Percentiles rank a stretch among this genome's conserved stretches.
phyloP scores from a whole-genome alignment of 2,797 vertebrate genomes.

The Argyrosomus regius region DNA sequence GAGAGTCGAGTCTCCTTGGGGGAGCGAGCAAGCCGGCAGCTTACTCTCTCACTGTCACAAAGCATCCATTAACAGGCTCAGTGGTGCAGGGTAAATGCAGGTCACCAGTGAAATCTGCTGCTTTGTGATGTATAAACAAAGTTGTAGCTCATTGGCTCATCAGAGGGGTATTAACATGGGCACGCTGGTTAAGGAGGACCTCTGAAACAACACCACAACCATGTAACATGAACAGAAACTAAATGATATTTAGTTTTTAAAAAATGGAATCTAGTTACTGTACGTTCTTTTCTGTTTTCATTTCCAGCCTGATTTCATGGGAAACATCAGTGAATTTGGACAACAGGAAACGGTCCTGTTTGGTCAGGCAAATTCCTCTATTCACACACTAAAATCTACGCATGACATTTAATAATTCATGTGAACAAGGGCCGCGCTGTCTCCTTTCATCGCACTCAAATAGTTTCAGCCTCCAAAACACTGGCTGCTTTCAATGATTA shows the following conservation, averaged over 20 bases:
- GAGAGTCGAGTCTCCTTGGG: constrained; percentile 38
- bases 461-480: neutral
- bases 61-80: constrained; percentile 68
- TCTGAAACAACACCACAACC: constrained; percentile 13
- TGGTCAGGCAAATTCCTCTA: constrained; percentile 5
- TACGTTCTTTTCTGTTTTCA: neutral
- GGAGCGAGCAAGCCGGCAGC: constrained; percentile 39
- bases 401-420: constrained; percentile 55
- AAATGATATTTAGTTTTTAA: neutral
- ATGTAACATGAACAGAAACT: constrained; percentile 17
- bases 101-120: constrained; percentile 73
- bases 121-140: constrained; percentile 69
- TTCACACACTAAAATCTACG: neutral
- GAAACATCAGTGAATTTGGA: neutral
- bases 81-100: constrained; percentile 66
- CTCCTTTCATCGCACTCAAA: constrained; percentile 34
- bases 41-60: constrained; percentile 71
- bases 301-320: neutral
- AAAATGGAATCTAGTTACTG: neutral
- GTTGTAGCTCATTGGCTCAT: constrained; percentile 50
- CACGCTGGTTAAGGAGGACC: constrained; percentile 12
- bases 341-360: neutral
- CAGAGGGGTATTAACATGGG: constrained; percentile 34
- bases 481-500: neutral
- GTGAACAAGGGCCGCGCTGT: constrained; percentile 5